phyloP scores from a whole-genome alignment of 2,113 vertebrate genomes.

The Falco punctatus region DNA sequence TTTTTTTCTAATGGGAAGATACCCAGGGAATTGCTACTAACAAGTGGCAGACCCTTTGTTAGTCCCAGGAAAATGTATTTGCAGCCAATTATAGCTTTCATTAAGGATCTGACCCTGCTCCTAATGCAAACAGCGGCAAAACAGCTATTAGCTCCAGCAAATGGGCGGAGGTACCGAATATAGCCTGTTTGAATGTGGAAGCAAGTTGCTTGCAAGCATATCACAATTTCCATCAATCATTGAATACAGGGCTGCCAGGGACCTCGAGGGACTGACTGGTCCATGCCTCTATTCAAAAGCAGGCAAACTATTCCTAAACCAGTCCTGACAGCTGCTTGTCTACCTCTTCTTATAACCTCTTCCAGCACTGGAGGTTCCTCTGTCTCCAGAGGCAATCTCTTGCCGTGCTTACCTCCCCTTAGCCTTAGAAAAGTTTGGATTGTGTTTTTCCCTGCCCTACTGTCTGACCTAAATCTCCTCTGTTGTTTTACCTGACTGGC shows the following conservation, averaged over 20 bases:
- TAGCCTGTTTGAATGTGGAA: neutral
- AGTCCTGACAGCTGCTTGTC: neutral
- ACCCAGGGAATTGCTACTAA: neutral
- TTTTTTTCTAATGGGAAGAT: constrained; percentile 9
- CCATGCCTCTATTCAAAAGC: neutral
- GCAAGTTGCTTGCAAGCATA: neutral
- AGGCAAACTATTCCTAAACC: neutral
- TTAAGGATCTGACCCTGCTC: constrained; percentile 21
- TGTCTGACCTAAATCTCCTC: neutral
- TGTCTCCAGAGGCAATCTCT: neutral
- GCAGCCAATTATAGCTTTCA: neutral
- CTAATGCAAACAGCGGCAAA: neutral
- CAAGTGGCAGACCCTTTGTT: neutral
- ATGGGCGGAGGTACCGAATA: neutral
- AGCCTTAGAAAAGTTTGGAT: neutral
- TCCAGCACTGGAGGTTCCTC: neutral
- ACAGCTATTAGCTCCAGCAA: neutral
- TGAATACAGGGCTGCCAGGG: neutral
- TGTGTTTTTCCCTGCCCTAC: neutral
- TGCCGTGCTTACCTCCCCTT: accelerated
- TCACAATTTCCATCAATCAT: neutral
- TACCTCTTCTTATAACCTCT: neutral
- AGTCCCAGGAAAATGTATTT: constrained; percentile 1
- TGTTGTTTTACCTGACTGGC: neutral
- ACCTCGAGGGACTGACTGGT: neutral